Base-by-base conservation (phyloP, 2,113 vertebrate species). In the Synchiropus splendidus region DNA sequence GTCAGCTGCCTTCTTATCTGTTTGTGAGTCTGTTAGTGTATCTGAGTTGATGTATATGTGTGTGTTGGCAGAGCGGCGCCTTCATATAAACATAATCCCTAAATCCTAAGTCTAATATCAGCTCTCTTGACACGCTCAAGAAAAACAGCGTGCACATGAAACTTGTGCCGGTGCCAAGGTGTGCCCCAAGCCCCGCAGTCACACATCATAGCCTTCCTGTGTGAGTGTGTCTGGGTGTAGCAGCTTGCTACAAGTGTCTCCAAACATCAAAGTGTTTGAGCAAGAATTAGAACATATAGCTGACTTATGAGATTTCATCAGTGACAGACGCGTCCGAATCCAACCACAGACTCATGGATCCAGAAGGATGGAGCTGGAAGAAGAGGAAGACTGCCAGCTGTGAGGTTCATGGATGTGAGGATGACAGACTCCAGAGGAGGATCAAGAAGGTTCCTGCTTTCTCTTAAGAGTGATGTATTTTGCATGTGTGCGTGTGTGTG, bases 1-100 rank as follows among this genome's bases (percentile, higher is more conserved):
- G 72, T 75, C 72, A 75, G 40, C 43, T 43, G 63, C 54, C 54
- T 59, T 31, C 36, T 37, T 39, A 52, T 65, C 38, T 64, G 36
- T 41, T 21, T 44, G 38, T 42, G 15, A 15, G 34, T 56, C 13
- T 38, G 30, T 18, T 39, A 13, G 11, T 35, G n/a, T 21, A 33
- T 50, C 37, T 42, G 18, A 21, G 18, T 57, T n/a, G 33, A 34
- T 53, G 33, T 39, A n/a, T 47, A 32, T 44, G 18, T 21, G 12
- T 17, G 17, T 21, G 38, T n/a, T 43, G 15, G 18, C 34, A 48
- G 48, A 48, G 36, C 52, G 43, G 15, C 33, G 54, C 54, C 37
- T 58, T 64, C 49, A 45, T 44, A 53, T 58, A 49, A 54, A 54
- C 41, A 57, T 58, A 54, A 54, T 54, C 45, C 61, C 37, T 16